Conservation (phyloP, 2,113 vertebrate species). For the Propithecus coquereli region DNA sequence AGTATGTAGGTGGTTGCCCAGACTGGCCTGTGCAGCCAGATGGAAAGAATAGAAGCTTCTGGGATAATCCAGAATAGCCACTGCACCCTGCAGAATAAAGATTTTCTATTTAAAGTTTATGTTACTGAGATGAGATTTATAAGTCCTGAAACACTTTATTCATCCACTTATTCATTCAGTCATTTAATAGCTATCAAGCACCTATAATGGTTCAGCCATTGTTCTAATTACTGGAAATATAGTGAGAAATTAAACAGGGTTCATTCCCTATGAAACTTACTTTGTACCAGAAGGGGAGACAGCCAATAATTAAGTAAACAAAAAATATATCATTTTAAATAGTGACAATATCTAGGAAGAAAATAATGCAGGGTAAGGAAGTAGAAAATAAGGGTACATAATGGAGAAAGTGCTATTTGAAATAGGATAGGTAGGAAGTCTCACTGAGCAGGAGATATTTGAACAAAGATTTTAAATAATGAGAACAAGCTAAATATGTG, state of each 20-base stretch:
- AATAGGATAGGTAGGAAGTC: not conserved
- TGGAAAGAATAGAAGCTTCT: not conserved
- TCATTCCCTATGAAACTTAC: not conserved
- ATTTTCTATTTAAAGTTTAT: conserved; percentile 44
- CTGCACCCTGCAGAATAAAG: not conserved
- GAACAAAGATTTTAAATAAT: not conserved
- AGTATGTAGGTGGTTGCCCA: not conserved
- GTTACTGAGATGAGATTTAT: not conserved
- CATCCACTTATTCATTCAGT: not conserved
- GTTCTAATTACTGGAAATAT: not conserved
- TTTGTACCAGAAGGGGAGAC: not conserved
- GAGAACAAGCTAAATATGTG: not conserved
- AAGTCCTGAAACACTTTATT: not conserved
- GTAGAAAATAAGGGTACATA: not conserved
- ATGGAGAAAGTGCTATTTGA: not conserved
- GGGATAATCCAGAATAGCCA: not conserved
- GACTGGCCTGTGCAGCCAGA: not conserved
- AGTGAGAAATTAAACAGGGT: conserved; percentile 25
- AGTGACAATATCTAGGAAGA: not conserved
- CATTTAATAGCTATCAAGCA: conserved; percentile 9
- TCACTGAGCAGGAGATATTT: not conserved
- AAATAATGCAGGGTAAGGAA: not conserved
- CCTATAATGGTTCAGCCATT: conserved; percentile 1
- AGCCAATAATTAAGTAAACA: conserved; percentile 12
- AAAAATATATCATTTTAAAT: not conserved